Evolutionary conservation across 2,797 vertebrate species (phyloP).

Genomic region (Eulemur mongoz): DNA sequence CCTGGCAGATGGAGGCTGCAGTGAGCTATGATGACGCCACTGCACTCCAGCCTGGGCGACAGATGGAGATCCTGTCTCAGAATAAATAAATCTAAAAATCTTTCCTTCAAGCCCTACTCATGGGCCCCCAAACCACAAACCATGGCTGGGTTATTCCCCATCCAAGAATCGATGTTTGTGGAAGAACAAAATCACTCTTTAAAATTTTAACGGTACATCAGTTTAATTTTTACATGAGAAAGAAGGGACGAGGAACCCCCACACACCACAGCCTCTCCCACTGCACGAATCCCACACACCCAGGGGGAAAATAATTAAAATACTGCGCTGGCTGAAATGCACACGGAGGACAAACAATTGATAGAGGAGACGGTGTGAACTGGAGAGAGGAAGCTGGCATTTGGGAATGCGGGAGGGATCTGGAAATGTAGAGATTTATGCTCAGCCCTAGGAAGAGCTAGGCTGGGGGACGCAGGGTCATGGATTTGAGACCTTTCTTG

Average conservation of each 20-base stretch:
- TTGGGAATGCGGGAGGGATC: not conserved
- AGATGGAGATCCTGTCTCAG: no score
- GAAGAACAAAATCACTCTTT: not conserved
- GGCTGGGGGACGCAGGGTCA: not conserved
- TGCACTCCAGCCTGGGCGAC: no score
- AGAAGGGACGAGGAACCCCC: not conserved
- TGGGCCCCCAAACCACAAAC: not conserved
- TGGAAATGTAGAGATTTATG: not conserved
- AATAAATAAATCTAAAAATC: no score
- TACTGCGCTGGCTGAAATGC: not conserved
- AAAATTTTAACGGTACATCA: not conserved
- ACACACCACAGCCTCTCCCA: not conserved
- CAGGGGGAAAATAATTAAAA: not conserved
- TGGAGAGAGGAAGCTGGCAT: not conserved
- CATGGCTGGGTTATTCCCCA: not conserved
- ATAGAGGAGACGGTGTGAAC: not conserved
- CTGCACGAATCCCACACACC: no score
- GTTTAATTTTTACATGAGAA: not conserved
- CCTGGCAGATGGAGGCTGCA: no score
- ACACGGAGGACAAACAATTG: not conserved
- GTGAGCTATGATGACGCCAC: no score
- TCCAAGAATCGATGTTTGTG: not conserved
- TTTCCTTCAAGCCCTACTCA: no score
- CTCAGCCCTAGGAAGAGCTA: not conserved
- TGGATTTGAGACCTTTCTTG: not conserved